These are phyloP conservation scores for Prionailurus viverrinus DNA, from an alignment of 2,113 vertebrate species.

Conservation along the genomic window DNA sequence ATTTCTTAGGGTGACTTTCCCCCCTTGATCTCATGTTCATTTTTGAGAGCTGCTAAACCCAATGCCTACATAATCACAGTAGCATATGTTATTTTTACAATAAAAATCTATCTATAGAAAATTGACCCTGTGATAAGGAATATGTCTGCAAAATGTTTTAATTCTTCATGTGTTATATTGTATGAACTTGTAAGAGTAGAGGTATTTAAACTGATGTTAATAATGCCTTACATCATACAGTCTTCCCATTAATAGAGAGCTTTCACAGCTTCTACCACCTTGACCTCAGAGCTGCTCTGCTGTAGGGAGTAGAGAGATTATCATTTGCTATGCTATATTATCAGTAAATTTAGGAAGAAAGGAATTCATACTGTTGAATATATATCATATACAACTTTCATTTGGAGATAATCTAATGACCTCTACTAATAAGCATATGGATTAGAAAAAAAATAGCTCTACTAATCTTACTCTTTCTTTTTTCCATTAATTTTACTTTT, in stretches of 20 bases:
- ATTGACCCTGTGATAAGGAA: neutral
- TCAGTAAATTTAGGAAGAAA: neutral
- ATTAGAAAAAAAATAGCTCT: neutral
- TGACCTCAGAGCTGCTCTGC: neutral
- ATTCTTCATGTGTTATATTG: neutral
- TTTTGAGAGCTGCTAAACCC: neutral
- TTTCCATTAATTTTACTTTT: neutral
- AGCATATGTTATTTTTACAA: neutral
- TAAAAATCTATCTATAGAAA: neutral
- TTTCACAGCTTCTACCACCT: neutral
- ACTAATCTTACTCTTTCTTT: neutral
- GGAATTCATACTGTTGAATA: neutral
- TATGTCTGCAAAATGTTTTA: neutral
- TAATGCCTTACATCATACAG: neutral
- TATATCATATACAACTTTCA: neutral
- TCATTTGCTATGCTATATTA: neutral
- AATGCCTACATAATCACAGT: neutral
- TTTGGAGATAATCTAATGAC: neutral
- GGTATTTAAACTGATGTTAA: neutral
- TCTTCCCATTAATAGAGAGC: neutral
- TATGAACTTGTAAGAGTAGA: neutral
- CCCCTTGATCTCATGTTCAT: neutral
- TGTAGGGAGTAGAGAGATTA: neutral
- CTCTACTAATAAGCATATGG: neutral
- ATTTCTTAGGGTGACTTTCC: neutral